These are phyloP conservation scores for Neogobius melanostomus DNA, from an alignment of 2,113 vertebrate genomes.

Conservation along the genomic window DNA sequence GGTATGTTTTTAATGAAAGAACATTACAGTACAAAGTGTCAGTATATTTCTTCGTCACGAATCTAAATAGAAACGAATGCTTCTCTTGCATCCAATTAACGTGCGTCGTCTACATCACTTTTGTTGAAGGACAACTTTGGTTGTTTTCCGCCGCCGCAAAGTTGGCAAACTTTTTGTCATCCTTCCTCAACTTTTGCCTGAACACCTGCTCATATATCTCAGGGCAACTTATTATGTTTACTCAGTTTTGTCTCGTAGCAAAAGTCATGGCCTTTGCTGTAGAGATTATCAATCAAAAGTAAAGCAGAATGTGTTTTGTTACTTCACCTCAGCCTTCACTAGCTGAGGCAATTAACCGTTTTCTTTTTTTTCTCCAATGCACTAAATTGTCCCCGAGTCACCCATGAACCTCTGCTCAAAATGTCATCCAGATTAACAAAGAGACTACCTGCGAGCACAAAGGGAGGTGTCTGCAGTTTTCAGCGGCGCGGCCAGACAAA, in stretches of 20 bases:
- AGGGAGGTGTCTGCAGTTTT: slow-evolving; percentile 13
- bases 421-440: slow-evolving; percentile 64
- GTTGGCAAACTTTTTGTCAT: slow-evolving; percentile 31
- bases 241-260: slow-evolving; percentile 22
- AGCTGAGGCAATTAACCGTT: slow-evolving; percentile 49
- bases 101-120: too few species aligned
- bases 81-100: neutral
- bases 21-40: too few species aligned
- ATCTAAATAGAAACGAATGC: neutral
- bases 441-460: slow-evolving; percentile 26
- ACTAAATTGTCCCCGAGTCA: slow-evolving; percentile 25
- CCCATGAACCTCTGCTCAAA: slow-evolving; percentile 35
- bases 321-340: slow-evolving; percentile 38
- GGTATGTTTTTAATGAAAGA: too few species aligned
- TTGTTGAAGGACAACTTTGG: slow-evolving; percentile 32
- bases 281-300: slow-evolving; percentile 48
- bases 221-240: neutral
- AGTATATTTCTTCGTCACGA: too few species aligned
- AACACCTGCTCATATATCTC: slow-evolving; percentile 12
- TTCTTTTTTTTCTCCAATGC: slow-evolving; percentile 20
- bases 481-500: slow-evolving; percentile 23
- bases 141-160: slow-evolving; percentile 17
- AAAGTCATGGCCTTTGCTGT: slow-evolving; percentile 22
- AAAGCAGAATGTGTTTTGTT: slow-evolving; percentile 18
- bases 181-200: slow-evolving; percentile 14